These are phyloP conservation scores for Panurus biarmicus DNA, from an alignment of 2,113 vertebrate genomes.

Conservation along the genomic window DNA sequence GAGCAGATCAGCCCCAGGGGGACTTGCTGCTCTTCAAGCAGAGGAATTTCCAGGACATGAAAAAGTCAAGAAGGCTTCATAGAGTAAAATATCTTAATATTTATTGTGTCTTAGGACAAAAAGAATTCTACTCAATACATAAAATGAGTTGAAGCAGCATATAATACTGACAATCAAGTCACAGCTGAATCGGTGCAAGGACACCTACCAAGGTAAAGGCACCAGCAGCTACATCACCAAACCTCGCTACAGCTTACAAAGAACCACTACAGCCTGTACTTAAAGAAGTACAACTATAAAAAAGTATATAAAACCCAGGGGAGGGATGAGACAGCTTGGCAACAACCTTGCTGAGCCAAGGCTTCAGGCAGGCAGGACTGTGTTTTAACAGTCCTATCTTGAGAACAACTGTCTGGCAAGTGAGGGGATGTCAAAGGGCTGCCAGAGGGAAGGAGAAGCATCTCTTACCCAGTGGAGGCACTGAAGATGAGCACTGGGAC, in stretches of 20 bases:
- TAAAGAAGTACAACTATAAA: constrained; percentile 28
- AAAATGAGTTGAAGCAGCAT: constrained; percentile 44
- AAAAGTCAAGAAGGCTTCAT: neutral
- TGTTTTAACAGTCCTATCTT: neutral
- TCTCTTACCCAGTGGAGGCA: neutral
- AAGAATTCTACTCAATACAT: constrained; percentile 46
- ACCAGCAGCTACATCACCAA: constrained; percentile 34
- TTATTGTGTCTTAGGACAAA: constrained; percentile 57
- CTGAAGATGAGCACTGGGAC: neutral
- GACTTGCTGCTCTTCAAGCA: neutral
- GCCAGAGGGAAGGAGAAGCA: neutral
- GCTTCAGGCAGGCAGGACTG: neutral
- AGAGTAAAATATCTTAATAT: constrained; percentile 56
- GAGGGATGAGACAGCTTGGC: neutral
- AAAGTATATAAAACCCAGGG: constrained; percentile 40
- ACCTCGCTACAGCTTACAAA: constrained; percentile 32
- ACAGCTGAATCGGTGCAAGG: constrained; percentile 13
- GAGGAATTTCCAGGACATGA: neutral
- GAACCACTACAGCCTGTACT: constrained; percentile 4
- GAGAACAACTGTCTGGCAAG: neutral
- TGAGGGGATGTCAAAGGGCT: neutral
- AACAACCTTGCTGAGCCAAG: neutral
- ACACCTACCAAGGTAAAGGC: constrained; percentile 38
- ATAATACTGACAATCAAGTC: constrained; percentile 63
- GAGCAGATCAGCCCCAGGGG: neutral